These are phyloP conservation scores for Gnathonemus echidnorhynchus DNA, from an alignment of 2,113 vertebrate genomes.

Conservation along the genomic window DNA sequence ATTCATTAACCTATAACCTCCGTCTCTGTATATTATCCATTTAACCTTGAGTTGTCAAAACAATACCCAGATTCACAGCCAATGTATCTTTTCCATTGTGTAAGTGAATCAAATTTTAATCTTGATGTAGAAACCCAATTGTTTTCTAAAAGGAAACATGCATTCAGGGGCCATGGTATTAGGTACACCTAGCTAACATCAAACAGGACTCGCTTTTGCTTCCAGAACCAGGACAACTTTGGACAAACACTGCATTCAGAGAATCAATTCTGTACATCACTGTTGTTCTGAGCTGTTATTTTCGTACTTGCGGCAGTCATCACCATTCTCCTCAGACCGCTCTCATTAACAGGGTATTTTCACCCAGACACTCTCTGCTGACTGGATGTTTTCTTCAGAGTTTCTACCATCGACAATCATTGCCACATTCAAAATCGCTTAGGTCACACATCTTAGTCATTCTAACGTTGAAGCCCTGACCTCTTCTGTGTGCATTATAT, in stretches of 20 bases:
- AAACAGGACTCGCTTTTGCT: background rate
- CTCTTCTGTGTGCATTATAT: background rate
- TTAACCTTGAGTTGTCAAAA: background rate
- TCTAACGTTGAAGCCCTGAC: background rate
- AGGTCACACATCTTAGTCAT: background rate
- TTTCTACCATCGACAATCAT: background rate
- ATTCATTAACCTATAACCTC: conserved; percentile 25
- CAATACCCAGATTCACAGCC: background rate
- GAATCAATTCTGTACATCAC: background rate
- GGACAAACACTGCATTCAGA: background rate
- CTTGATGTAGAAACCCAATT: background rate
- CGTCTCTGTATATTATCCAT: background rate
- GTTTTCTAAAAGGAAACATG: background rate
- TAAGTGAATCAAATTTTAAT: background rate
- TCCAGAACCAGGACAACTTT: background rate
- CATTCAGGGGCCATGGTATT: background rate
- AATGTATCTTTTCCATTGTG: background rate
- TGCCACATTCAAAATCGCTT: background rate
- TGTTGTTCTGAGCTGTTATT: background rate
- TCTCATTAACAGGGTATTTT: background rate
- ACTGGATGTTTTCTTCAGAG: background rate
- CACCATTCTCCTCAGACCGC: background rate
- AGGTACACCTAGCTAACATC: background rate
- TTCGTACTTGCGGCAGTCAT: background rate
- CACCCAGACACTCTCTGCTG: background rate